phyloP scores from a whole-genome alignment of 2,888 invertebrate species.

The Lycocerus yunnanus region DNA sequence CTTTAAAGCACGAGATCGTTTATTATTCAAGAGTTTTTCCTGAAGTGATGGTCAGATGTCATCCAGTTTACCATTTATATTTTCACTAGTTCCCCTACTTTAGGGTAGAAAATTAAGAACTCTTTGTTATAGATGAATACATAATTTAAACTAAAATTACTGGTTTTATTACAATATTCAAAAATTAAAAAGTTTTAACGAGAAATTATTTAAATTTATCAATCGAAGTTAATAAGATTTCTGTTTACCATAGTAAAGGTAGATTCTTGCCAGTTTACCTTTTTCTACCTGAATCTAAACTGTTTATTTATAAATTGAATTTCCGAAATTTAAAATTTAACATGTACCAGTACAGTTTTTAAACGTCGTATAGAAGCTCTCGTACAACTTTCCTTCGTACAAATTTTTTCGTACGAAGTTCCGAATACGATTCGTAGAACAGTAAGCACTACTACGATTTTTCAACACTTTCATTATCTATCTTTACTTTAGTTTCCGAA shows the following conservation, averaged over 20 bases:
- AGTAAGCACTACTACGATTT: no score
- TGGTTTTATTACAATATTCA: background rate
- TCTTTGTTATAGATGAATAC: background rate
- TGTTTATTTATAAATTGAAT: background rate
- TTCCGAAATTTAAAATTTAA: background rate
- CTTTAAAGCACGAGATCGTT: slow-evolving; percentile 3
- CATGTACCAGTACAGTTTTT: no score
- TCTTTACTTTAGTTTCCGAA: background rate
- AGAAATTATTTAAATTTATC: no score
- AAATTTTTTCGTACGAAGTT: no score
- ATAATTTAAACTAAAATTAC: background rate
- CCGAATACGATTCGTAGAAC: no score
- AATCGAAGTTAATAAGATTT: no score
- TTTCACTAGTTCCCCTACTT: background rate
- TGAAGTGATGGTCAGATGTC: slow-evolving; percentile 9
- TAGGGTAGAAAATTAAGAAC: background rate
- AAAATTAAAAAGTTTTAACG: background rate
- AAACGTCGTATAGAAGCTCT: no score
- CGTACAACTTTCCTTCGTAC: no score
- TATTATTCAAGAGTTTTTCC: slow-evolving; percentile 5
- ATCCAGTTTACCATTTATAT: slow-evolving; percentile 5
- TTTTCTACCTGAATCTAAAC: no score
- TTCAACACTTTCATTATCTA: no score
- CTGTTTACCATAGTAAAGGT: no score
- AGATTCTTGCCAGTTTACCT: no score